These are phyloP conservation scores for Lerista edwardsae DNA, from an alignment of 2,797 vertebrate genomes.

Conservation along the genomic window DNA sequence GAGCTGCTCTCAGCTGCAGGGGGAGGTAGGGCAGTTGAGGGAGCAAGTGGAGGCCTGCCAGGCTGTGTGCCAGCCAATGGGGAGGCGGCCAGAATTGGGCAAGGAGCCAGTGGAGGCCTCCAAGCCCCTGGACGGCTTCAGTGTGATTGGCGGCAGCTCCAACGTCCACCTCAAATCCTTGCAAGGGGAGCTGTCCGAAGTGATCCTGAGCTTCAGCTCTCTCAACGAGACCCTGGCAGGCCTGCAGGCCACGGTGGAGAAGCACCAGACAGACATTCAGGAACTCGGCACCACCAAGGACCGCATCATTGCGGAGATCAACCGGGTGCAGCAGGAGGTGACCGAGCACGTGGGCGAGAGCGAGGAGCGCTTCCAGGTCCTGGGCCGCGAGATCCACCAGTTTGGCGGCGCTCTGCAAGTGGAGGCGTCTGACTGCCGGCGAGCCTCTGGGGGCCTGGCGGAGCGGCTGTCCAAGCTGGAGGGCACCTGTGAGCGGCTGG, in stretches of 20 bases:
- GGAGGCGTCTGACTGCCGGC: constrained; percentile 78
- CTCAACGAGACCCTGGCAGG: constrained; percentile 86
- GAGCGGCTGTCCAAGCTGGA: constrained; percentile 87
- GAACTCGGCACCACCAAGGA: constrained; percentile 80
- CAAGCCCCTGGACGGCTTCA: constrained; percentile 82
- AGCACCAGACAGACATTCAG: constrained; percentile 80
- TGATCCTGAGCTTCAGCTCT: constrained; percentile 80
- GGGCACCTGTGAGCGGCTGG: constrained; percentile 84
- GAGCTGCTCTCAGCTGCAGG: constrained; percentile 81
- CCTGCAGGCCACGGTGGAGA: constrained; percentile 83
- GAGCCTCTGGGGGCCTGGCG: constrained; percentile 80
- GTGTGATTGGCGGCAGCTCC: constrained; percentile 76
- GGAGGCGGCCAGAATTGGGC: constrained; percentile 29
- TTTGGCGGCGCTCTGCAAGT: constrained; percentile 73
- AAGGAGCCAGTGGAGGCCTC: constrained; percentile 65
- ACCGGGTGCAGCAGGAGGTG: constrained; percentile 81
- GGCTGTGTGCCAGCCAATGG: constrained; percentile 64
- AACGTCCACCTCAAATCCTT: constrained; percentile 83
- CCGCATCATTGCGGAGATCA: constrained; percentile 83
- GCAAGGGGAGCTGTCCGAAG: constrained; percentile 82
- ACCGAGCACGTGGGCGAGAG: constrained; percentile 79
- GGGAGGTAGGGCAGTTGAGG: constrained; percentile 79
- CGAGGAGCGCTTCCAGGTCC: constrained; percentile 73
- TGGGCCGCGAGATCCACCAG: constrained; percentile 78
- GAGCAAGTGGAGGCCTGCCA: constrained; percentile 79